phyloP scores from a whole-genome alignment of 1,140 invertebrate species.

The Meloidogyne floridensis region DNA sequence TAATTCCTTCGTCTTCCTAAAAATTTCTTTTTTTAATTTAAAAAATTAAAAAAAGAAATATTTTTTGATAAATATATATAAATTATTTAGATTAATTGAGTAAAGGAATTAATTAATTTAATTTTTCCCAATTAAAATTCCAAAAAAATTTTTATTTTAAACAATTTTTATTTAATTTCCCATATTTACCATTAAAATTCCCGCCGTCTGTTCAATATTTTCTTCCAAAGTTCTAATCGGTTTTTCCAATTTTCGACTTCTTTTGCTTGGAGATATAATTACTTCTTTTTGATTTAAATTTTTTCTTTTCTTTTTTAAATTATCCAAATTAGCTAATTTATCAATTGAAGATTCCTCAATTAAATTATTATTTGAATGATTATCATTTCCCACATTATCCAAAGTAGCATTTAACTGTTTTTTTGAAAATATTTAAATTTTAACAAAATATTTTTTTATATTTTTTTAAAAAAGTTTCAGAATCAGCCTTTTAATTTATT shows the following conservation, averaged over 20 bases:
- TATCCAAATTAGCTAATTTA: neutral
- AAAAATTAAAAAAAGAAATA: too few relatives aligned
- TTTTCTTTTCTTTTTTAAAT: slow-evolving; percentile 5
- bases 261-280: neutral
- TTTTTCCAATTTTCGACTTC: neutral
- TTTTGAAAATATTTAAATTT: neutral
- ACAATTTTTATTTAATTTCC: neutral
- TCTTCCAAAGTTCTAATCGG: neutral
- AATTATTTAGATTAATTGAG: too few relatives aligned
- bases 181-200: neutral
- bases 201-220: neutral
- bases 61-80: too few relatives aligned
- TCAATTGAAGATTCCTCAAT: slow-evolving; percentile 6
- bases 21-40: too few relatives aligned
- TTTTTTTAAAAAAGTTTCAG: too few relatives aligned
- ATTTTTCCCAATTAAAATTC: too few relatives aligned
- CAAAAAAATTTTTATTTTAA: too few relatives aligned
- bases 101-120: too few relatives aligned
- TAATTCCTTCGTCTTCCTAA: too few relatives aligned
- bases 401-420: neutral
- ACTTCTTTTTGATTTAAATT: neutral
- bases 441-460: neutral
- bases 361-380: neutral
- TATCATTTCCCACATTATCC: neutral
- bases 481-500: too few relatives aligned